Evolutionary conservation across 2,888 invertebrate genomes (phyloP).

Genomic region (Eugnorisma glareosa): DNA sequence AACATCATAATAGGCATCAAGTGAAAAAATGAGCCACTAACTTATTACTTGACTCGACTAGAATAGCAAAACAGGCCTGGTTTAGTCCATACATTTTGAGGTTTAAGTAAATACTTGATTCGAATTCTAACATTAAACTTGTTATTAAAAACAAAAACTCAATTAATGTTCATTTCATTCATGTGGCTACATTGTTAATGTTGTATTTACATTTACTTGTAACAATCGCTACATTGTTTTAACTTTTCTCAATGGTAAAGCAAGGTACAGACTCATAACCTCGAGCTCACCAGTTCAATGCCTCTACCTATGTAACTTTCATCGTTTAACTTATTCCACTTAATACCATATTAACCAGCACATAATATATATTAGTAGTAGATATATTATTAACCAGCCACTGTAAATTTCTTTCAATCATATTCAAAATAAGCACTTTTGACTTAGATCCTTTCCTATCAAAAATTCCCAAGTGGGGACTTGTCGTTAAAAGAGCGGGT

Average conservation of each 20-base stretch:
- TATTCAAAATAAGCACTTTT: constrained; percentile 1
- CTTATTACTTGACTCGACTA: not conserved
- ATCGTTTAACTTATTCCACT: constrained; percentile 27
- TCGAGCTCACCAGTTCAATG: not conserved
- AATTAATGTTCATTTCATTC: not conserved
- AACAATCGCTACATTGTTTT: not conserved
- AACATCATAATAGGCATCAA: not conserved
- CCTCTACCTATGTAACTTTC: constrained; percentile 11
- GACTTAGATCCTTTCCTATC: not conserved
- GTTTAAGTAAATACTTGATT: not conserved
- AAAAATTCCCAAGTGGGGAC: not conserved
- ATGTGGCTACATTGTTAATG: not conserved
- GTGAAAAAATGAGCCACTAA: too few species aligned
- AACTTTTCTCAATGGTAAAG: not conserved
- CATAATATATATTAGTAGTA: too few species aligned
- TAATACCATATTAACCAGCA: too few species aligned
- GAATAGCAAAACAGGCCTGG: not conserved
- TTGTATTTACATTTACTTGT: not conserved
- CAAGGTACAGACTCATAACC: not conserved
- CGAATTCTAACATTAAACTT: not conserved
- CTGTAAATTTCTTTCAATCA: not conserved
- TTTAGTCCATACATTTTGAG: not conserved
- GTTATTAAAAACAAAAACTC: not conserved
- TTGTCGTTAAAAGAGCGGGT: not conserved
- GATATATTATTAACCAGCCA: not conserved